Evolutionary conservation across 1,140 invertebrate species (phyloP).

Genomic region (Pomacea maculata): DNA sequence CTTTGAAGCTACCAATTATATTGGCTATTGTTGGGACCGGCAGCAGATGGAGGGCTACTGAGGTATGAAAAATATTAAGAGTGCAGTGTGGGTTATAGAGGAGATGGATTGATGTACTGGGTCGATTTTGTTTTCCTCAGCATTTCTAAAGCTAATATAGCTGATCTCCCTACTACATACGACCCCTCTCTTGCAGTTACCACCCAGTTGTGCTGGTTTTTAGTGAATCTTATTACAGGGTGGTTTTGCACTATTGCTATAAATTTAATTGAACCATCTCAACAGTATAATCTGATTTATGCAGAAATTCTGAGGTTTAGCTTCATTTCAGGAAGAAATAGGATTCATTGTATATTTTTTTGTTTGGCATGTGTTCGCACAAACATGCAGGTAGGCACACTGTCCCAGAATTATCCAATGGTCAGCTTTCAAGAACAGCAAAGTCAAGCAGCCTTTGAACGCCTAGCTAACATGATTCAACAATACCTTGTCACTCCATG

Average conservation of each 20-base stretch:
- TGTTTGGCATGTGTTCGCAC: background rate
- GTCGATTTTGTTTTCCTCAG: too few species aligned
- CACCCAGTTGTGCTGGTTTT: too few species aligned
- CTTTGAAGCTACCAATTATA: constrained; percentile 51
- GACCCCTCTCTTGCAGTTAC: too few species aligned
- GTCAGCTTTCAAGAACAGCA: constrained; percentile 56
- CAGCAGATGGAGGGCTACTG: constrained; percentile 54
- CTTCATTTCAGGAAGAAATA: too few species aligned
- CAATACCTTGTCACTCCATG: constrained; percentile 5
- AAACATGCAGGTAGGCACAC: constrained; percentile 47
- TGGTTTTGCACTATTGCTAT: too few species aligned
- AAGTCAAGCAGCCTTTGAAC: constrained; percentile 11
- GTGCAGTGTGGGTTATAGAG: background rate
- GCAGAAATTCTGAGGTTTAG: too few species aligned
- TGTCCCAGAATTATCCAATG: constrained; percentile 52
- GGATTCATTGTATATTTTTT: background rate
- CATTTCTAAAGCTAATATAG: too few species aligned
- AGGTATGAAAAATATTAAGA: constrained; percentile 36
- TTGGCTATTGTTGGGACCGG: constrained; percentile 55
- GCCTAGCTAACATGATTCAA: constrained; percentile 15
- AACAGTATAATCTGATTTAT: too few species aligned
- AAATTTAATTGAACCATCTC: too few species aligned
- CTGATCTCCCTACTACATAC: too few species aligned
- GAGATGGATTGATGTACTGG: too few species aligned
- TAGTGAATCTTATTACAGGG: too few species aligned